A percentile compares a stretch with the other conserved stretches of the same genome.
Evolutionary conservation across 2,797 vertebrate genomes (phyloP).

Genomic region (Ciconia nigra): DNA sequence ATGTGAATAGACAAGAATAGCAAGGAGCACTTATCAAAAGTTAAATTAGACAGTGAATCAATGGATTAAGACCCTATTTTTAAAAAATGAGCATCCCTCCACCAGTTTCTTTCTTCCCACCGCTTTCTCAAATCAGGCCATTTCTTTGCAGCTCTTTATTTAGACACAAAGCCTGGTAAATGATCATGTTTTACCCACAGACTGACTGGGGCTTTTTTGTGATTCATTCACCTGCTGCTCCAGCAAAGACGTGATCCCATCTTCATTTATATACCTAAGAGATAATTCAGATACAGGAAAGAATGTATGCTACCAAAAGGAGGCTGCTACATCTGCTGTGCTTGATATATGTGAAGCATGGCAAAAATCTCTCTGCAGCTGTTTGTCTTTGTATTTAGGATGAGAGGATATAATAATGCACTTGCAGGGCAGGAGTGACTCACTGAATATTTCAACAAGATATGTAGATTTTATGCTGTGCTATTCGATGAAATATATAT

Average conservation of each 20-base stretch:
- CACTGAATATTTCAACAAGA: background rate
- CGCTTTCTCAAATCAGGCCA: slow-evolving; percentile 45
- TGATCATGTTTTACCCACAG: slow-evolving; percentile 47
- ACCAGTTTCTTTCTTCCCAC: background rate
- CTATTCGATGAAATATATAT: background rate
- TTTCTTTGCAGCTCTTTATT: slow-evolving; percentile 64
- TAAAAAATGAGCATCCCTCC: background rate
- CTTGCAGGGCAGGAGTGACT: background rate
- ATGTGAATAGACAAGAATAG: slow-evolving; percentile 31
- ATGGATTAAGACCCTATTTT: background rate
- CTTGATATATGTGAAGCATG: background rate
- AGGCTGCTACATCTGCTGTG: background rate
- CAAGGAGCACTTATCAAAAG: background rate
- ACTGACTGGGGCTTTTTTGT: slow-evolving; percentile 36
- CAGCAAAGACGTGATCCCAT: slow-evolving; percentile 40
- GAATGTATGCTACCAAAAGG: background rate
- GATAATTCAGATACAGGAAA: background rate
- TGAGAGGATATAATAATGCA: background rate
- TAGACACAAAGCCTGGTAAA: slow-evolving; percentile 40
- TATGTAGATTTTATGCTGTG: background rate
- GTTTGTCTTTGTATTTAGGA: slow-evolving; percentile 30
- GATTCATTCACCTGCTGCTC: slow-evolving; percentile 56
- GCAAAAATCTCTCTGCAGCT: slow-evolving; percentile 26
- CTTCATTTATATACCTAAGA: slow-evolving; percentile 51
- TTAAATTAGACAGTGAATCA: slow-evolving; percentile 29